Base-by-base conservation (phyloP, 2,113 vertebrate species). In the Oophaga pumilio region DNA sequence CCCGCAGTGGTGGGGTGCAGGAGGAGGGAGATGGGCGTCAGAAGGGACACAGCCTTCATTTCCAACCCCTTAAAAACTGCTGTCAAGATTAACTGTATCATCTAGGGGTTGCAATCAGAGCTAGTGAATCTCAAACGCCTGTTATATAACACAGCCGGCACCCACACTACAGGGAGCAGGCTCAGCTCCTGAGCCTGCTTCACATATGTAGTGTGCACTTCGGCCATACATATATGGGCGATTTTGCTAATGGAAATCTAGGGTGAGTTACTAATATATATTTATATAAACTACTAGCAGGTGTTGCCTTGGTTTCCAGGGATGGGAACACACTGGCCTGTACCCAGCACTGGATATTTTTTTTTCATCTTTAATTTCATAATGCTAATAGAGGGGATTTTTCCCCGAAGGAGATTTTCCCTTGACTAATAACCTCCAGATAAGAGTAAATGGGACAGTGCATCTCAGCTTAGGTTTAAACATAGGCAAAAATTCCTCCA, bases 361-460 rank as follows among this genome's bases (percentile, higher is more conserved):
- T 43, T 2, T 43, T 14, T 11, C 6, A n/a, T 68, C 13, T 17
- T n/a, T 26, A 26, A 26, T 4, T 66, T 66, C 9, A 9, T 24
- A 66, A 66, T 22, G n/a, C 22, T 22, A 4, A 22, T 66, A 8
- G 20, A 24, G 62, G 20, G 62, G 62, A 8, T 43, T 28, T 73
- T 20, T 33, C 28, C 3, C 0, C 17, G 7, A 73, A 10, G 14
- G 9, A 71, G 22, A 24, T 24, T 50, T 49, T 20, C 22, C 71
- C 22, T 93, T 91, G 91, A 82, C 91, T 18, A 80, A 20, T 26
- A n/a, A 73, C 83, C 24, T 24, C 26, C 76, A 93, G 92, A 93
- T 90, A 93, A 92, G 90, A 92, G 90, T 89, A 90, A 89, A 53
- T 93, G 92, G 92, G 92, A 92, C 52, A 90, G 92, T 43, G 90